A percentile compares a stretch with the other conserved stretches of the same genome.
Conservation (phyloP, 2,888 invertebrate species). For the Zele albiditarsus region DNA sequence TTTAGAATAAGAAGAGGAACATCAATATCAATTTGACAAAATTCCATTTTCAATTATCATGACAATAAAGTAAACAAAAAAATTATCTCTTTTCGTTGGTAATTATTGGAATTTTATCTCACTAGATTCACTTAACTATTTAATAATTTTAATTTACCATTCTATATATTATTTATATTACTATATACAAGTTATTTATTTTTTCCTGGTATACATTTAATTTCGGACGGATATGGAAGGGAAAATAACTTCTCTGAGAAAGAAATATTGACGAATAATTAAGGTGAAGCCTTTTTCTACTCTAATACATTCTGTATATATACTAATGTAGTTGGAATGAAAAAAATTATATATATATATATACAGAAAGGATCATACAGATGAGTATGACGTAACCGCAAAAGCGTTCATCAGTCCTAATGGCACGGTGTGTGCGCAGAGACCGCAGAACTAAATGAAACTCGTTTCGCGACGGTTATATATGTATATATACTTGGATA, state of each 20-base stretch:
- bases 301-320: neutral
- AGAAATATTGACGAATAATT: neutral
- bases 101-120: too few relatives aligned
- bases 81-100: too few relatives aligned
- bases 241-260: neutral
- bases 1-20: too few relatives aligned
- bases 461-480: conserved; percentile 53
- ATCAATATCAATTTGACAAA: too few relatives aligned
- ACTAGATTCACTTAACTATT: too few relatives aligned
- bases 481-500: conserved; percentile 35
- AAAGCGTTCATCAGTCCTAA: conserved; percentile 59
- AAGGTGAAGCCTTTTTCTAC: neutral
- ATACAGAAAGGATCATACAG: conserved; percentile 39
- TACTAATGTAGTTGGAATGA: neutral
- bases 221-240: neutral
- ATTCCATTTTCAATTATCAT: too few relatives aligned
- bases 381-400: conserved; percentile 57
- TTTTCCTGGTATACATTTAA: neutral
- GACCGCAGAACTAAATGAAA: conserved; percentile 58
- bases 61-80: too few relatives aligned
- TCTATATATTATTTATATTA: too few relatives aligned
- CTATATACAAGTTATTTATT: too few relatives aligned
- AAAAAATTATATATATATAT: neutral
- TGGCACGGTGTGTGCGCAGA: conserved; percentile 46
- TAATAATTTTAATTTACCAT: too few relatives aligned